These are phyloP conservation scores for Drosophila persimilis DNA, from an alignment of 1,140 invertebrate genomes.

Conservation along the genomic window DNA sequence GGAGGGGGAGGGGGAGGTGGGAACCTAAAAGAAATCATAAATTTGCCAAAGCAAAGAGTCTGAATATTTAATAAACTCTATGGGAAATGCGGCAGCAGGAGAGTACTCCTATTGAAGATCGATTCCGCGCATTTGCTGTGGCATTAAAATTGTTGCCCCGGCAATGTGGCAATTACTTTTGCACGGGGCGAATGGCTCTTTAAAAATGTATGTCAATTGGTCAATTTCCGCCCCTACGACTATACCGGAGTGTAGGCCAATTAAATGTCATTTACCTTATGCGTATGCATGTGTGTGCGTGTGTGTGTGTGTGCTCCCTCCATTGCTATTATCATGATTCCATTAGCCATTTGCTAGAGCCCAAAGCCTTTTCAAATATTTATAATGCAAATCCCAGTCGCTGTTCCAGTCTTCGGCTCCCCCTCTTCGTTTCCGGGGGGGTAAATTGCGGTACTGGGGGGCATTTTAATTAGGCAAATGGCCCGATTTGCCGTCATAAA, in stretches of 20 bases:
- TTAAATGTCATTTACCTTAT: slow-evolving; percentile 78
- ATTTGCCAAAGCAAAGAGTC: slow-evolving; percentile 32
- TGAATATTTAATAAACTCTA: slow-evolving; percentile 68
- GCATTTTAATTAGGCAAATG: slow-evolving; percentile 77
- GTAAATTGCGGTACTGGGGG: slow-evolving; percentile 46
- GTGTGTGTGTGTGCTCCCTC: no score
- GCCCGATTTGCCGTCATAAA: slow-evolving; percentile 60
- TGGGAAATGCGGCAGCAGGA: slow-evolving; percentile 46
- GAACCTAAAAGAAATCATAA: slow-evolving; percentile 55
- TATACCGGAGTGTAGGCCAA: slow-evolving; percentile 57
- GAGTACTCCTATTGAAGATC: neutral
- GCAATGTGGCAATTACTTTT: slow-evolving; percentile 57
- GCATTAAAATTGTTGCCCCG: slow-evolving; percentile 34
- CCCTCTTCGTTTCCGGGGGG: slow-evolving; percentile 8
- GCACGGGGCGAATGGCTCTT: slow-evolving; percentile 42
- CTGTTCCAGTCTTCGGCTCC: slow-evolving; percentile 8
- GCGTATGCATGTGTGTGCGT: slow-evolving; percentile 2
- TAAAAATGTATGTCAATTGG: slow-evolving; percentile 81
- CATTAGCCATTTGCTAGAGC: slow-evolving; percentile 52
- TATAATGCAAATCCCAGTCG: slow-evolving; percentile 39
- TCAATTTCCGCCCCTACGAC: slow-evolving; percentile 64
- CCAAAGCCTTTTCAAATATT: slow-evolving; percentile 60
- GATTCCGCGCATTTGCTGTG: slow-evolving; percentile 9
- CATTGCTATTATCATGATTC: neutral
- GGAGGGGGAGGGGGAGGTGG: slow-evolving; percentile 4